Evolutionary conservation across 2,888 invertebrate species (phyloP).

Genomic region (Euplagia quadripunctaria): DNA sequence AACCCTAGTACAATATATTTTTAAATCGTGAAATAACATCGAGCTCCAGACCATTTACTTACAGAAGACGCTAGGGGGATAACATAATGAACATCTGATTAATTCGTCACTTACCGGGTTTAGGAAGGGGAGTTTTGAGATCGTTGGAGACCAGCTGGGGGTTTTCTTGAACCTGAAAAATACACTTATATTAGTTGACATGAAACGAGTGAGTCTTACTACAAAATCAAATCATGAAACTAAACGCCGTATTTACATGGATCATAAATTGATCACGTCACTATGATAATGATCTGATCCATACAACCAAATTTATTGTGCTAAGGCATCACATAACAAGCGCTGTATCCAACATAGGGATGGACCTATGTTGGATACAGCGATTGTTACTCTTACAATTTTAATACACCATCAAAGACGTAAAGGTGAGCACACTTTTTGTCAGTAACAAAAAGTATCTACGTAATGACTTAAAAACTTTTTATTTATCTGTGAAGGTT

Average conservation of each 20-base stretch:
- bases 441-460: background rate
- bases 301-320: background rate
- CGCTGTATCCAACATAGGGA: no score
- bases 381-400: background rate
- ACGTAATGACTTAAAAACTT: background rate
- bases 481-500: background rate
- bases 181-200: constrained; percentile 13
- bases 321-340: background rate
- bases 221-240: background rate
- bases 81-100: background rate
- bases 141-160: constrained; percentile 78
- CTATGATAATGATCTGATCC: background rate
- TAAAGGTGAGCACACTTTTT: background rate
- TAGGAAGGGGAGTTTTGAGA: constrained; percentile 81
- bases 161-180: constrained; percentile 80
- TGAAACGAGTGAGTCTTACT: background rate
- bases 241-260: background rate
- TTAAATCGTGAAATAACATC: background rate
- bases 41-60: background rate
- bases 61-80: background rate
- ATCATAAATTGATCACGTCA: background rate
- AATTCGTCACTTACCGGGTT: constrained; percentile 76
- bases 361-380: background rate
- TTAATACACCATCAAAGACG: background rate
- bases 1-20: no score